A percentile compares a stretch with the other conserved stretches of the same genome.
Evolutionary conservation across 2,888 invertebrate species (phyloP).

Genomic region (Tridacna gigas): DNA sequence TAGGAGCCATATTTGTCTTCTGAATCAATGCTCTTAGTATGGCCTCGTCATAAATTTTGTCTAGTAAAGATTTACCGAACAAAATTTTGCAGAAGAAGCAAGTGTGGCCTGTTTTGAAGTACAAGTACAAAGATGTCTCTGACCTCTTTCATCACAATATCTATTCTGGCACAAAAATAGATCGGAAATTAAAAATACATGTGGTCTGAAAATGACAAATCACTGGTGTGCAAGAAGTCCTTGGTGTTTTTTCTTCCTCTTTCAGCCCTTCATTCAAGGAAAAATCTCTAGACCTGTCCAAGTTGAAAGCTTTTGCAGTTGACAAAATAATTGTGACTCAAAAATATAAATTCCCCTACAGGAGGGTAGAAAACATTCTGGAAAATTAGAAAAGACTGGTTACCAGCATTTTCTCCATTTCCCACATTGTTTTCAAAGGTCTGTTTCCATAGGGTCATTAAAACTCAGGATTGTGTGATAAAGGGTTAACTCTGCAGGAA

Average conservation of each 20-base stretch:
- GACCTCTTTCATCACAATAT: neutral
- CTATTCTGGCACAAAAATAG: neutral
- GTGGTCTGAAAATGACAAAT: slow-evolving; percentile 8
- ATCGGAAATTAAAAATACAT: neutral
- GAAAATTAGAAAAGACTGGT: neutral
- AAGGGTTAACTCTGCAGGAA: too few species aligned
- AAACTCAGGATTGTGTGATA: too few species aligned
- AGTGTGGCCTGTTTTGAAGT: too few species aligned
- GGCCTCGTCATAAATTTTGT: too few species aligned
- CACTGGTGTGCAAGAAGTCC: neutral
- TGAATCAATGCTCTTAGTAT: too few species aligned
- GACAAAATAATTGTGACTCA: neutral
- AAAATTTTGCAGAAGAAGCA: too few species aligned
- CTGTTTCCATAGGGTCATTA: too few species aligned
- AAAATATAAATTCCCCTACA: neutral
- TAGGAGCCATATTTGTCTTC: too few species aligned
- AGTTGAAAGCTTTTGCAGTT: neutral
- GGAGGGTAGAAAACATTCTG: neutral
- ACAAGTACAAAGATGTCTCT: neutral
- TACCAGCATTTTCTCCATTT: slow-evolving; percentile 3
- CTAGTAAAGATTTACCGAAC: too few species aligned
- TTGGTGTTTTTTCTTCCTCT: too few species aligned
- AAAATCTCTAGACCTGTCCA: neutral
- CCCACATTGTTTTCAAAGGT: neutral
- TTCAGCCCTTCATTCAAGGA: neutral